Conservation (phyloP, 2,113 vertebrate species). For the Formicarius rufipectus region DNA sequence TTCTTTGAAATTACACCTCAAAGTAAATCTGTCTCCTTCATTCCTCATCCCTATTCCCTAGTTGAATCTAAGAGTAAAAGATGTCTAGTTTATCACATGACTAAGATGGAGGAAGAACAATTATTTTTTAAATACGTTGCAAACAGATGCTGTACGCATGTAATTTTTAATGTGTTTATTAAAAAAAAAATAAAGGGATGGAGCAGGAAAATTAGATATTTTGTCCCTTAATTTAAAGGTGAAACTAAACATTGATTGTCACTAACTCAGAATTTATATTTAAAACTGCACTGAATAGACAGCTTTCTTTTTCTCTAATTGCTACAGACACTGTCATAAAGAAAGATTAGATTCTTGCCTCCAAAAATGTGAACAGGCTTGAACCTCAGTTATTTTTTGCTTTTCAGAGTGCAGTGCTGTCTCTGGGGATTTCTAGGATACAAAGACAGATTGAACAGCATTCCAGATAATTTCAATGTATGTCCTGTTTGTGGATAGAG, state of each 20-base stretch:
- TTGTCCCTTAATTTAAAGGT: background rate
- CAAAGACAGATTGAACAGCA: background rate
- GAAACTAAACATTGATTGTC: background rate
- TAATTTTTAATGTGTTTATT: background rate
- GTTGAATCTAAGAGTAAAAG: background rate
- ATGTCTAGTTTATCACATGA: background rate
- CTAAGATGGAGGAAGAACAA: background rate
- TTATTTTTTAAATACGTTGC: background rate
- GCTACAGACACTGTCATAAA: background rate
- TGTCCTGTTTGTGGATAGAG: background rate
- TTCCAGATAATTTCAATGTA: background rate
- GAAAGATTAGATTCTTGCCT: background rate
- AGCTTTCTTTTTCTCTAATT: background rate
- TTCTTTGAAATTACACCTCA: background rate
- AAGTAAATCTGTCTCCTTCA: background rate
- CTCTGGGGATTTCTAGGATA: background rate
- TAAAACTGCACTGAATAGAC: background rate
- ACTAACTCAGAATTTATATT: background rate
- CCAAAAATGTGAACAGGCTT: background rate
- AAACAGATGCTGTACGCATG: background rate
- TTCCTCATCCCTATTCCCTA: background rate
- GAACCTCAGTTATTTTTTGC: background rate
- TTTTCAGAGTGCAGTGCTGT: background rate
- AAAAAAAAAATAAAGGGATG: background rate
- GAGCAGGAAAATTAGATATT: background rate